Percentiles rank a stretch among this genome's conserved stretches.
Conservation (phyloP, 2,888 invertebrate genomes). For the Eurois occulta region DNA sequence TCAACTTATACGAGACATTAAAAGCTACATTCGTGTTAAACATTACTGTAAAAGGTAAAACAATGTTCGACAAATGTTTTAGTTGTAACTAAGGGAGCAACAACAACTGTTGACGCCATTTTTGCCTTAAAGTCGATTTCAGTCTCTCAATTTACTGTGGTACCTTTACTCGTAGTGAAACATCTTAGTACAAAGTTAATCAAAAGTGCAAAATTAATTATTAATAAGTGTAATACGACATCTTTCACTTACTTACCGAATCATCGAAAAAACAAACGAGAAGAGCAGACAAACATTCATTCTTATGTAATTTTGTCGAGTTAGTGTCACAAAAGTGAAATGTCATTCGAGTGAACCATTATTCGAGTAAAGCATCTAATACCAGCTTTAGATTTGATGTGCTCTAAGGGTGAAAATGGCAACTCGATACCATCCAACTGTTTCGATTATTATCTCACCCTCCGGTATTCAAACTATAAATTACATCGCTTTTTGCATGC, state of each 20-base stretch:
- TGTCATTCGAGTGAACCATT: neutral
- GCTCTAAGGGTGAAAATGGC: slow-evolving; percentile 35
- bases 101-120: neutral
- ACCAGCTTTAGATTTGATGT: neutral
- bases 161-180: neutral
- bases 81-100: neutral
- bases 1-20: slow-evolving; percentile 52
- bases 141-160: neutral
- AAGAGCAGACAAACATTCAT: neutral
- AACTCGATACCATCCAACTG: slow-evolving; percentile 33
- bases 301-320: neutral
- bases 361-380: neutral
- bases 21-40: slow-evolving; percentile 47
- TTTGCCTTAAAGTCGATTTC: neutral
- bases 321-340: neutral
- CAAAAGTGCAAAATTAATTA: neutral
- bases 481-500: slow-evolving; percentile 81
- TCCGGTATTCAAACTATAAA: slow-evolving; percentile 75
- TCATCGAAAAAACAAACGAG: neutral
- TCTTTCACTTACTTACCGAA: neutral
- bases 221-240: neutral
- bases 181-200: neutral
- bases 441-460: slow-evolving; percentile 59
- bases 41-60: slow-evolving; percentile 34
- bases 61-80: slow-evolving; percentile 34